Evolutionary conservation across 2,113 vertebrate species (phyloP).

Genomic region (Bostrychus sinensis): DNA sequence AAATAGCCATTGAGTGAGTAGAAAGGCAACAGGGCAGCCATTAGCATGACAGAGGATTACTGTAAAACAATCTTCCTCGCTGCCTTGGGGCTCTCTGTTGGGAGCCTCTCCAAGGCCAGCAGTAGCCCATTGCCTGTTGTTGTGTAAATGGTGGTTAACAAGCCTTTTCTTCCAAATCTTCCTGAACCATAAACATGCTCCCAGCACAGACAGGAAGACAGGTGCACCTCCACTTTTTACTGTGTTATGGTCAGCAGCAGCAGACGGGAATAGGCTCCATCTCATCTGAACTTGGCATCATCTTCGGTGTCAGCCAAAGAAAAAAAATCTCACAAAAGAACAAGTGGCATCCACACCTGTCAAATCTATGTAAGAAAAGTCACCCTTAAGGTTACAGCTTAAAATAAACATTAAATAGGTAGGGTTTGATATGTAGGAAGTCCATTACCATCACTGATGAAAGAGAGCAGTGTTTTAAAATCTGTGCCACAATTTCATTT

Average conservation of each 20-base stretch:
- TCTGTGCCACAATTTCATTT: no score
- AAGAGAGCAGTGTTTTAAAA: no score
- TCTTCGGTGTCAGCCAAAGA: neutral
- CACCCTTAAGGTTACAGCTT: no score
- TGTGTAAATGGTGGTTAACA: constrained; percentile 51
- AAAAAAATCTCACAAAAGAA: no score
- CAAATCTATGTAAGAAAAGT: no score
- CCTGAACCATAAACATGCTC: constrained; percentile 30
- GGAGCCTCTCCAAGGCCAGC: constrained; percentile 15
- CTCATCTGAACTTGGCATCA: neutral
- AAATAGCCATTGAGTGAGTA: neutral
- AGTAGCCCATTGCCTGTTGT: constrained; percentile 25
- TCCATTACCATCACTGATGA: no score
- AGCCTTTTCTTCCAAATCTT: constrained; percentile 20
- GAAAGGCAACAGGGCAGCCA: constrained; percentile 8
- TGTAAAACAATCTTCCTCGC: constrained; percentile 13
- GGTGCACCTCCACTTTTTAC: constrained; percentile 2
- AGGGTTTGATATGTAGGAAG: no score
- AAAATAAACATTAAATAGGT: no score
- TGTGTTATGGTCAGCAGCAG: neutral
- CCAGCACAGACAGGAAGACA: constrained; percentile 16
- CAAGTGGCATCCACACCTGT: no score
- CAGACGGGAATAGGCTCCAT: neutral
- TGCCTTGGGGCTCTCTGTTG: constrained; percentile 3
- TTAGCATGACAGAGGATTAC: constrained; percentile 39